These are phyloP conservation scores for Rhodophaea formosa DNA, from an alignment of 2,888 invertebrate genomes.

Conservation along the genomic window DNA sequence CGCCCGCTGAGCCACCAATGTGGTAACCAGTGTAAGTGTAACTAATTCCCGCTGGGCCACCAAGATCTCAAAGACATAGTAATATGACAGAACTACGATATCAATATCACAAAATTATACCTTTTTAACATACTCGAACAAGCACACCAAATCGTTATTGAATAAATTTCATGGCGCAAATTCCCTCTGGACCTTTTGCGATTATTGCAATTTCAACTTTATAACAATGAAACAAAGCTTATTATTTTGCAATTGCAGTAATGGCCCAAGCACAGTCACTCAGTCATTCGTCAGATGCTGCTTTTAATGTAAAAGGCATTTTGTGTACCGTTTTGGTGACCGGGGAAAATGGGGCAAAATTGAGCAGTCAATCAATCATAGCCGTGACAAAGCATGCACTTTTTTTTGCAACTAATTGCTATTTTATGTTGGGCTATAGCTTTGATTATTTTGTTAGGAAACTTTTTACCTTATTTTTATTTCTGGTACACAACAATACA, in stretches of 20 bases:
- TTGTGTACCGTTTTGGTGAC: constrained; percentile 53
- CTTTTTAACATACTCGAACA: constrained; percentile 5
- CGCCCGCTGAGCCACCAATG: too few relatives aligned
- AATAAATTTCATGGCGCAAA: constrained; percentile 16
- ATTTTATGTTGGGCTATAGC: constrained; percentile 5
- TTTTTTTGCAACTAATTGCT: constrained; percentile 20
- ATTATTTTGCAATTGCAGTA: neutral
- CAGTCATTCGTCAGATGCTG: constrained; percentile 41
- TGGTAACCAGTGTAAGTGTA: too few relatives aligned
- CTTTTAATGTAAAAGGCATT: constrained; percentile 74
- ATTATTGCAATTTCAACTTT: neutral
- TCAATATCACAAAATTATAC: neutral
- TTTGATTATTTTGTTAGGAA: neutral
- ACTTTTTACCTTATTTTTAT: too few relatives aligned
- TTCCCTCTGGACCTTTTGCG: constrained; percentile 1
- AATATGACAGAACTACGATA: neutral
- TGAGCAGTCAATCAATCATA: constrained; percentile 48
- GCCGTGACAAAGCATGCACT: constrained; percentile 33
- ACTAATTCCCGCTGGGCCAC: too few relatives aligned
- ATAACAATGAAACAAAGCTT: neutral
- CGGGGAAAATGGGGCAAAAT: constrained; percentile 47
- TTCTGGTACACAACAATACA: too few relatives aligned
- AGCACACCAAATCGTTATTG: constrained; percentile 7
- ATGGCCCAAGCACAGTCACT: constrained; percentile 30
- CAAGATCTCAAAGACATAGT: too few relatives aligned